Conservation (phyloP, 2,888 invertebrate species). For the Tanypteryx hageni region DNA sequence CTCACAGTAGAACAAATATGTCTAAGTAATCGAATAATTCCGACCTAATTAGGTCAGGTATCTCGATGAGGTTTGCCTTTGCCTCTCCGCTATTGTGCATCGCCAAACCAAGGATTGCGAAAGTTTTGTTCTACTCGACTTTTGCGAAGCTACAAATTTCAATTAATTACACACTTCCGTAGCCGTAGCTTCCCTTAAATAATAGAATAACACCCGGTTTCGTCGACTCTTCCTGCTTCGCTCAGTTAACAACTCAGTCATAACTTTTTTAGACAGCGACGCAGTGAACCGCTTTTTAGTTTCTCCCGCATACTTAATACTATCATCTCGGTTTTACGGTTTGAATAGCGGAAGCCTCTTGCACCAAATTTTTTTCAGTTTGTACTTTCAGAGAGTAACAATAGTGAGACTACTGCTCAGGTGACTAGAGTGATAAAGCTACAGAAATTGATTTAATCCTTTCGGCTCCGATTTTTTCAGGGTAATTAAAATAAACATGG, state of each 20-base stretch:
- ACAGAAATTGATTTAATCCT: no score
- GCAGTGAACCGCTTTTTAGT: no score
- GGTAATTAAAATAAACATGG: no score
- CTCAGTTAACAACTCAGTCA: neutral
- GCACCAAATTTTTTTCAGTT: no score
- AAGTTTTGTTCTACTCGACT: neutral
- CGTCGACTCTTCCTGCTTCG: neutral
- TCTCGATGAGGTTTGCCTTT: slow-evolving; percentile 10
- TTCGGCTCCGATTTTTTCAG: no score
- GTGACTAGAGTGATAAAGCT: no score
- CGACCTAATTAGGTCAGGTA: slow-evolving; percentile 3
- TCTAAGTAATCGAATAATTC: neutral
- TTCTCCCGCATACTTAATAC: no score
- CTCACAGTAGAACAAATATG: neutral
- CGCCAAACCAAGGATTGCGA: neutral
- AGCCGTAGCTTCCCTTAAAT: neutral
- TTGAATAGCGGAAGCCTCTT: no score
- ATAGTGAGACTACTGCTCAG: no score
- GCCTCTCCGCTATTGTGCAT: slow-evolving; percentile 7
- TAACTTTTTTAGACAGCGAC: no score
- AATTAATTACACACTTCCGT: neutral
- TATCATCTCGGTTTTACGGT: no score
- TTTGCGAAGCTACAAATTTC: neutral
- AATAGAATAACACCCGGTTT: neutral
- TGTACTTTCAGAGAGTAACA: no score